These are phyloP conservation scores for Mirza zaza DNA, from an alignment of 2,113 vertebrate species.

Conservation along the genomic window DNA sequence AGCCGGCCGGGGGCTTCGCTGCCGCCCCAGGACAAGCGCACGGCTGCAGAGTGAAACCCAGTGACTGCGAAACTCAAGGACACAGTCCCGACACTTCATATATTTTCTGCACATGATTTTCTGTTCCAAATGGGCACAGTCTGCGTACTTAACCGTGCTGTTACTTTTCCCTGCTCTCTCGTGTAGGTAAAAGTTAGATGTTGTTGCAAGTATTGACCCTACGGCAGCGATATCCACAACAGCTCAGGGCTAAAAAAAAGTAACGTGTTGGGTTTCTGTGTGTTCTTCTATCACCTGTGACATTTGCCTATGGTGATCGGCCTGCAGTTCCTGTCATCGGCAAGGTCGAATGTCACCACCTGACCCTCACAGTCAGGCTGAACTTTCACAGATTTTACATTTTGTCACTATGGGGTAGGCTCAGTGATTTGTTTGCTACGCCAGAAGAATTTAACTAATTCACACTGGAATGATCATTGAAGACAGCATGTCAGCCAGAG, in stretches of 20 bases:
- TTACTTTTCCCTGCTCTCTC: background rate
- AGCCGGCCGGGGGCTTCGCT: fast-evolving
- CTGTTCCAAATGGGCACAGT: fast-evolving
- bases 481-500: fast-evolving
- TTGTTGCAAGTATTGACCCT: fast-evolving
- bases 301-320: background rate
- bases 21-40: background rate
- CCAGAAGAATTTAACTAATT: background rate
- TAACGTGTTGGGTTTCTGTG: fast-evolving
- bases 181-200: background rate
- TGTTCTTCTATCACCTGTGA: fast-evolving
- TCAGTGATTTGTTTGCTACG: background rate
- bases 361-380: background rate
- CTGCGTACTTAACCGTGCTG: background rate
- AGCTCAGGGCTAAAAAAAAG: background rate
- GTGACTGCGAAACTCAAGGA: background rate
- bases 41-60: background rate
- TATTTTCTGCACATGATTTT: background rate
- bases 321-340: background rate
- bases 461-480: background rate
- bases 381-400: background rate
- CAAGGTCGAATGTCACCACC: background rate
- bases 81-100: too few species aligned
- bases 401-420: fast-evolving
- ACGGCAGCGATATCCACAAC: background rate